Percentiles rank a stretch among this genome's conserved stretches.
These are phyloP conservation scores for Gnathonemus echidnorhynchus DNA, from an alignment of 2,113 vertebrate genomes.

Conservation along the genomic window DNA sequence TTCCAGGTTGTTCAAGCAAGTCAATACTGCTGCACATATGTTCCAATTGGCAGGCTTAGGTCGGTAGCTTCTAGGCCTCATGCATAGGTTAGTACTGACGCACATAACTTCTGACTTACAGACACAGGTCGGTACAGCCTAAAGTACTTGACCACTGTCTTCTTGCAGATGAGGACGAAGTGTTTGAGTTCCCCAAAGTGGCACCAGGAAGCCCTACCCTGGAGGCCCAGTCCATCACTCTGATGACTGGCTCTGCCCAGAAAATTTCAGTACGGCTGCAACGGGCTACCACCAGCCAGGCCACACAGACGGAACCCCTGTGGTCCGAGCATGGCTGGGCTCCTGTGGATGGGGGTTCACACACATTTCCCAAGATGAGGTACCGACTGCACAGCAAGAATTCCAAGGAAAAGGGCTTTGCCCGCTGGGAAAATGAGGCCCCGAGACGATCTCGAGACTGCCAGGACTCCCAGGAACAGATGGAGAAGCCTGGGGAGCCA, in stretches of 20 bases:
- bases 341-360: constrained; percentile 65
- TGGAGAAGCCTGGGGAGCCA: constrained; percentile 33
- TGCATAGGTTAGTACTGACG: neutral
- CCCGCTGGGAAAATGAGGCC: constrained; percentile 82
- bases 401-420: constrained; percentile 81
- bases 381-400: constrained; percentile 75
- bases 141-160: neutral
- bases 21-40: neutral
- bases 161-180: constrained; percentile 76
- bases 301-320: constrained; percentile 85
- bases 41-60: neutral
- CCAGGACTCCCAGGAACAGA: constrained; percentile 46
- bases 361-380: constrained; percentile 96
- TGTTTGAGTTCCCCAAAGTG: constrained; percentile 80
- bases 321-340: constrained; percentile 81
- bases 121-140: constrained; percentile 55
- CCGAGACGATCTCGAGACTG: constrained; percentile 43
- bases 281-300: constrained; percentile 84
- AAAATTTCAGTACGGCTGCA: constrained; percentile 89
- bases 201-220: constrained; percentile 56
- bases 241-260: constrained; percentile 83
- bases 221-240: constrained; percentile 77
- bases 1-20: too few relatives aligned
- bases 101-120: neutral
- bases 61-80: neutral